Evolutionary conservation across 2,113 vertebrate species (phyloP), one percentile per base, ranked within the genome.

Genomic region (Misgurnus anguillicaudatus): DNA sequence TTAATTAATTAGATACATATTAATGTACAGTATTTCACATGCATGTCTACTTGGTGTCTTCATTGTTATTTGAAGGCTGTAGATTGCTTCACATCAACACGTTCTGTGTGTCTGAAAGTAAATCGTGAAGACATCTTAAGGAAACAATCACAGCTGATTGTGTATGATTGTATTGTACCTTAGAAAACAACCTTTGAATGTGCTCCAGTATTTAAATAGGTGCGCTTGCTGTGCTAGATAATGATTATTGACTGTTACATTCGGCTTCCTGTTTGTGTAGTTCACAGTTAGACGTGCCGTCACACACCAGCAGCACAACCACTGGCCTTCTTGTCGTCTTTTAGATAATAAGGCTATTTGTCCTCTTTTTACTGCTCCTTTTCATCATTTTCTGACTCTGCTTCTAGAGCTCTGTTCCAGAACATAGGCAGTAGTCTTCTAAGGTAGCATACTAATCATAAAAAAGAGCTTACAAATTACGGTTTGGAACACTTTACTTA

Each of bases 181-280:
- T 19, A 19, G 60, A 64, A 75, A 75, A 64, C 60, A 75, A 19
- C 17, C 2, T 62, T 60, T 72, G 47, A 73, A 72, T 21, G 53
- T 7, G n/a, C 60, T 76, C 55, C 24, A 24, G 4, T 55, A 70
- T 48, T 71, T 48, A 74, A 64, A 77, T 10, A 24, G 31, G 17
- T 61, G 53, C 19, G 9, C 74, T 77, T 38, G 73, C 82, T 61
- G 68, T 42, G 60, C 73, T 61, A 77, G 51, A 73, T 80, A 77
- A 78, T 80, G 67, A 76, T 62, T 84, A 77, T 84, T 77, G 78
- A 83, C 73, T 64, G 60, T 58, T 77, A 47, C 67, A 63, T 83
- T 73, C 74, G 73, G 79, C 77, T 77, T 78, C 63, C 64, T 41
- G 76, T 80, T 80, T 80, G 62, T 65, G 61, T 68, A 41, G 61